Percentiles rank a stretch among this genome's conserved stretches.
phyloP scores from a whole-genome alignment of 2,888 invertebrate genomes.

The Polydrusus cervinus region DNA sequence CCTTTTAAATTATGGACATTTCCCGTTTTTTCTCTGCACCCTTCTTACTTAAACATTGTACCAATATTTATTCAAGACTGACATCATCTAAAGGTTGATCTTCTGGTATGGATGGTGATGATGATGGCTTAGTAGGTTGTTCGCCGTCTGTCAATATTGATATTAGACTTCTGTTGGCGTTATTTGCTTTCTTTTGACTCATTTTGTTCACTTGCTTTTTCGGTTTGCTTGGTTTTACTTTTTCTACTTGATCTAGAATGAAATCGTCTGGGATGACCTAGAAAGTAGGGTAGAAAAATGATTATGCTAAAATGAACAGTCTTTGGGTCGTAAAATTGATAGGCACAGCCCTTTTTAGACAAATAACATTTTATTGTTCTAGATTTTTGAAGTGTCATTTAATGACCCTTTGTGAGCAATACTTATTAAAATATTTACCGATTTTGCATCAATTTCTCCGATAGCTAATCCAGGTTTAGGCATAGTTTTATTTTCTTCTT shows the following conservation, averaged over 20 bases:
- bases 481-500: conserved; percentile 20
- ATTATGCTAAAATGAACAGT: too few species aligned
- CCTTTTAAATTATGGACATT: too few species aligned
- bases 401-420: too few species aligned
- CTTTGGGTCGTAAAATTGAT: too few species aligned
- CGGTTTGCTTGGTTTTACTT: conserved; percentile 12
- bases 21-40: not conserved
- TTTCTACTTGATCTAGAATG: conserved; percentile 36
- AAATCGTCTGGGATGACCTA: conserved; percentile 41
- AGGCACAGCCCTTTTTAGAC: too few species aligned
- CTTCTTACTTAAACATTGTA: too few species aligned
- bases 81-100: conserved; percentile 9
- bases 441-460: conserved; percentile 70
- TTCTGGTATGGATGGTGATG: not conserved
- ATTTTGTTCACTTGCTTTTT: conserved; percentile 15
- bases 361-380: too few species aligned
- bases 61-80: conserved; percentile 7
- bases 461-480: conserved; percentile 64
- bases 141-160: conserved; percentile 14
- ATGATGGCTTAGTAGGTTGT: not conserved
- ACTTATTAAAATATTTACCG: conserved; percentile 62
- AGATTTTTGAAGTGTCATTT: too few species aligned
- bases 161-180: not conserved
- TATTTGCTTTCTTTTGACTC: not conserved
- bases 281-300: not conserved